These are phyloP conservation scores for Melanophora roralis DNA, from an alignment of 2,888 invertebrate species.

Conservation along the genomic window DNA sequence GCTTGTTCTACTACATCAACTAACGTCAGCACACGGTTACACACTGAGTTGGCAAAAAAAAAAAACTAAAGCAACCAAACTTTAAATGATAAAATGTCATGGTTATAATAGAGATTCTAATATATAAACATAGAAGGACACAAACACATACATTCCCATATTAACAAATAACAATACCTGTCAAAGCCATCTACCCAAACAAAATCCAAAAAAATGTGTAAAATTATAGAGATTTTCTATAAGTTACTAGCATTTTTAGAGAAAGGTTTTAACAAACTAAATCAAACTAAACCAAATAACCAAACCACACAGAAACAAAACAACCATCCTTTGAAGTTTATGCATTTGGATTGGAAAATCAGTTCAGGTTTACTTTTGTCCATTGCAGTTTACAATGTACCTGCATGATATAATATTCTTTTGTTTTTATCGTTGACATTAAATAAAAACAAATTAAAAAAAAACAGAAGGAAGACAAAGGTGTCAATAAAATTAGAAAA, in stretches of 20 bases:
- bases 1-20: slow-evolving; percentile 21
- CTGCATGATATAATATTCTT: slow-evolving; percentile 1
- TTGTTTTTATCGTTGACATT: slow-evolving; percentile 24
- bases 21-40: neutral
- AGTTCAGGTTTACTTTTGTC: slow-evolving; percentile 28
- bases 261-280: neutral
- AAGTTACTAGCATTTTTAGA: neutral
- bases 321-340: neutral
- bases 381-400: slow-evolving; percentile 22
- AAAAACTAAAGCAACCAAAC: slow-evolving; percentile 27
- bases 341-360: neutral
- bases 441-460: neutral
- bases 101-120: slow-evolving; percentile 40
- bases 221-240: slow-evolving; percentile 25
- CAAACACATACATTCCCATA: slow-evolving; percentile 18
- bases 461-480: slow-evolving; percentile 22
- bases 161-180: slow-evolving; percentile 61
- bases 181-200: slow-evolving; percentile 44
- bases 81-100: slow-evolving; percentile 48
- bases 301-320: neutral
- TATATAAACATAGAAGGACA: neutral
- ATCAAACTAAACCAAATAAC: slow-evolving; percentile 18
- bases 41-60: slow-evolving; percentile 11
- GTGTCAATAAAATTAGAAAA: slow-evolving; percentile 54
- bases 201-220: slow-evolving; percentile 21